Base-by-base conservation (phyloP, 2,797 vertebrate species). In the Aulostomus chinensis region DNA sequence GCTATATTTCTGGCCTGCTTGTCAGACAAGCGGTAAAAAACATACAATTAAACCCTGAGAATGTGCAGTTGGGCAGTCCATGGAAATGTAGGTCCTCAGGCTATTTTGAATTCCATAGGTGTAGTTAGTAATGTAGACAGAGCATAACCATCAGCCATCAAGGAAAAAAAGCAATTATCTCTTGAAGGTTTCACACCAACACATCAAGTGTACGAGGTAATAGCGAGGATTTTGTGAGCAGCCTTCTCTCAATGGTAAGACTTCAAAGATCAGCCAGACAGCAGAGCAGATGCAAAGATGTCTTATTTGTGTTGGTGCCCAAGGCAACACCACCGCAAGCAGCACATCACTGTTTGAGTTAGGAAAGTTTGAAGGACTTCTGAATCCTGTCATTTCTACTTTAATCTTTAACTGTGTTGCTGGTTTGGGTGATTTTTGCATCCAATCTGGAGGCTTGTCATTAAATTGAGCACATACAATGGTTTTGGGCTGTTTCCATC, bases 221-320 rank as follows among this genome's bases (percentile, higher is more conserved):
- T 40, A 26, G 37, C 15, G 7, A 13, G 36, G 16, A 29, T 40
- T 32, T 57, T 39, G 32, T 16, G 9, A 25, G 43, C 37, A 12
- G 18, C 22, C 9, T 2, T 51, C 14, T 35, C 47, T 69, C 43
- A 14, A 20, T 55, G 57, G 50, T 49, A 36, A 60, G 28, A 60
- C 62, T 67, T 68, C 42, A 70, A 46, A 56, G 37, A 59, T 54
- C 15, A 50, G 33, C 8, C 3, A 48, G 45, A 57, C 31, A 36
- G 32, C 33, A 50, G 45, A 54, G 14, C 54, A 58, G 57, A 71
- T 51, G 59, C 48, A 68, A 32, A 38, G 36, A 68, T 12, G 56
- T 4, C 22, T 58, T 39, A 51, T 61, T 63, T 61, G 48, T 41
- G 41, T 60, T 24, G 61, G 30, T 31, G 70, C 53, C 47, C 41